A percentile compares a stretch with the other conserved stretches of the same genome.
Conservation (phyloP, 2,888 invertebrate species). For the Polyommatus iphigenia region DNA sequence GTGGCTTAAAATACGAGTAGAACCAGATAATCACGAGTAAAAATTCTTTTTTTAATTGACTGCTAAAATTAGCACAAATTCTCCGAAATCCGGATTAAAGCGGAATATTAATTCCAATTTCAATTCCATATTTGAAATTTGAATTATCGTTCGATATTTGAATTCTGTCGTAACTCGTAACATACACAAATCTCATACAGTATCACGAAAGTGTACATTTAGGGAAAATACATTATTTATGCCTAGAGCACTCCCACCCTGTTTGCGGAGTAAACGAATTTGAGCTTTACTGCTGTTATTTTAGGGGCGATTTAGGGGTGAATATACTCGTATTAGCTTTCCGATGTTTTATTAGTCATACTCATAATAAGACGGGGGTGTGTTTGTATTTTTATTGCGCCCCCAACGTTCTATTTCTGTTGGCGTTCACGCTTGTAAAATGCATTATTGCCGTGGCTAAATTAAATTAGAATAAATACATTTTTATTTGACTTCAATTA, state of each 20-base stretch:
- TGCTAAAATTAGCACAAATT: not conserved
- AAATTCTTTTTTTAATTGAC: not conserved
- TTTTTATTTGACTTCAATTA: slow-evolving; percentile 21
- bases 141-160: slow-evolving; percentile 23
- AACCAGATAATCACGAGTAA: not conserved
- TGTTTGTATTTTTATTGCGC: slow-evolving; percentile 46
- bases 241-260: slow-evolving; percentile 18
- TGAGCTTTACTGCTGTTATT: slow-evolving; percentile 40
- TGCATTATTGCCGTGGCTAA: slow-evolving; percentile 22
- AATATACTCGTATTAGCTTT: slow-evolving; percentile 44
- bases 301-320: slow-evolving; percentile 41
- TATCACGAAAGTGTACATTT: slow-evolving; percentile 32
- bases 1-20: too few species aligned
- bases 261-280: slow-evolving; percentile 35
- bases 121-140: not conserved
- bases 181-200: slow-evolving; percentile 24
- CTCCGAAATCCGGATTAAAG: not conserved
- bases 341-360: slow-evolving; percentile 51
- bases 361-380: slow-evolving; percentile 48
- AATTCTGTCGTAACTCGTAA: slow-evolving; percentile 2
- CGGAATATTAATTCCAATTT: not conserved
- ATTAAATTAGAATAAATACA: slow-evolving; percentile 20
- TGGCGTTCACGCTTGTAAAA: slow-evolving; percentile 29
- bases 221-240: slow-evolving; percentile 30
- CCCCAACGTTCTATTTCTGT: slow-evolving; percentile 42